phyloP scores from a whole-genome alignment of 1,140 invertebrate genomes.

The Atopsyche davidsoni region DNA sequence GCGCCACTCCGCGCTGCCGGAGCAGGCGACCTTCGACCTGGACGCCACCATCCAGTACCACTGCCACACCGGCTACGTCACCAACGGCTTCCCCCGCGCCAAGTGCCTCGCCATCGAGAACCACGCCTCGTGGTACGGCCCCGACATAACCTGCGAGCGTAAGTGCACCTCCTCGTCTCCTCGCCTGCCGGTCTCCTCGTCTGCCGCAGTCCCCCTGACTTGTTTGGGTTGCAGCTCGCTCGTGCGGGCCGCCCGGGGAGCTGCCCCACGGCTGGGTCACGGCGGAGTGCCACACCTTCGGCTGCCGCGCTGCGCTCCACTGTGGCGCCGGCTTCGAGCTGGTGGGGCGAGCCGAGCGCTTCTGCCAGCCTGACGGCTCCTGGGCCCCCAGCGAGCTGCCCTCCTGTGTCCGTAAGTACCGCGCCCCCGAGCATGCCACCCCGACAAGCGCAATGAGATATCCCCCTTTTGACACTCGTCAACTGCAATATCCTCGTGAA shows the following conservation, averaged over 20 bases:
- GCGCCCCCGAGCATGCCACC: no score
- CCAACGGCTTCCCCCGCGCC: constrained; percentile 75
- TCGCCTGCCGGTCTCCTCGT: no score
- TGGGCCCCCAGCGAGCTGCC: constrained; percentile 88
- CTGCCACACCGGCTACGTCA: constrained; percentile 83
- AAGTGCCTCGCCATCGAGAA: constrained; percentile 89
- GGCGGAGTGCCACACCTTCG: constrained; percentile 87
- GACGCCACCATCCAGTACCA: constrained; percentile 84
- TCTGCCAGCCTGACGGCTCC: constrained; percentile 79
- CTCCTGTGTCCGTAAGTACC: constrained; percentile 81
- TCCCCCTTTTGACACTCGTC: no score
- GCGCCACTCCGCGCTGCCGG: constrained; percentile 73
- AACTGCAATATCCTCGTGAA: no score
- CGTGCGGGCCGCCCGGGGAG: constrained; percentile 80
- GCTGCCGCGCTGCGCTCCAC: constrained; percentile 84
- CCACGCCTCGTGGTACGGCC: constrained; percentile 84
- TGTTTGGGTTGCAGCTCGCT: constrained; percentile 56
- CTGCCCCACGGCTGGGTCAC: constrained; percentile 87
- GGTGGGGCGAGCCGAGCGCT: constrained; percentile 73
- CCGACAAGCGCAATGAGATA: no score
- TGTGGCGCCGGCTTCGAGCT: constrained; percentile 91
- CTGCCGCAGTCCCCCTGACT: no score
- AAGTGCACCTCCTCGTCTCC: no score
- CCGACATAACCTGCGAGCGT: constrained; percentile 92
- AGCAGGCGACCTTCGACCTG: constrained; percentile 76